These are phyloP conservation scores for Synodontis membranacea DNA, from an alignment of 2,113 vertebrate genomes.

Conservation along the genomic window DNA sequence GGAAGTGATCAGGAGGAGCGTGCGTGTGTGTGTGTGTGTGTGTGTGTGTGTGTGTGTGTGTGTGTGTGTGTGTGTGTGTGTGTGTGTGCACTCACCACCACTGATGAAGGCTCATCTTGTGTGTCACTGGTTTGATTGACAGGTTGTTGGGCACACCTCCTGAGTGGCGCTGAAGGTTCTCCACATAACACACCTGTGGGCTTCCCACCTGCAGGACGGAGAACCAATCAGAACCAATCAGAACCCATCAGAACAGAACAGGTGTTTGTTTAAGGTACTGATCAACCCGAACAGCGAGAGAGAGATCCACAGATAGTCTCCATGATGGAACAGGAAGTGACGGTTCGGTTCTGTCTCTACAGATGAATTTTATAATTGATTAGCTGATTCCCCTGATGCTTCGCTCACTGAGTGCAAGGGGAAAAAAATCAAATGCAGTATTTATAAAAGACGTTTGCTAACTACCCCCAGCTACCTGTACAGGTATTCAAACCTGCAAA, in stretches of 20 bases:
- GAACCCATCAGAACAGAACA: background rate
- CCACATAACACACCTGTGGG: constrained; percentile 76
- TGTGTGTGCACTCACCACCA: constrained; percentile 49
- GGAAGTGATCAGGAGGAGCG: background rate
- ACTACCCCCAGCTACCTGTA: too few relatives aligned
- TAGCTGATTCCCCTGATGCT: too few relatives aligned
- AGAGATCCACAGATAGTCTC: too few relatives aligned
- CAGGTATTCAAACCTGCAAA: too few relatives aligned
- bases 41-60: background rate
- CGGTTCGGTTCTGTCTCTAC: too few relatives aligned
- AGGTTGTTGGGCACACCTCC: constrained; percentile 67
- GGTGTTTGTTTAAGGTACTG: background rate
- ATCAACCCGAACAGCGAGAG: background rate
- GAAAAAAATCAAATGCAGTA: too few relatives aligned
- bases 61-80: background rate
- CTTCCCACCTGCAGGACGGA: constrained; percentile 69
- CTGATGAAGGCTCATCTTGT: constrained; percentile 51
- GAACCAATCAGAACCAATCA: background rate
- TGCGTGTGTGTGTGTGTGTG: background rate
- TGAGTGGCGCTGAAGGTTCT: constrained; percentile 74
- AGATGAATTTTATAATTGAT: too few relatives aligned
- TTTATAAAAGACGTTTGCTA: too few relatives aligned
- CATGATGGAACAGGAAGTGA: too few relatives aligned
- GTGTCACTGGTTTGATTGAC: constrained; percentile 43
- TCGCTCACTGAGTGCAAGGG: too few relatives aligned